Conservation (phyloP, 2,888 invertebrate genomes). For the Melipona beecheii region DNA sequence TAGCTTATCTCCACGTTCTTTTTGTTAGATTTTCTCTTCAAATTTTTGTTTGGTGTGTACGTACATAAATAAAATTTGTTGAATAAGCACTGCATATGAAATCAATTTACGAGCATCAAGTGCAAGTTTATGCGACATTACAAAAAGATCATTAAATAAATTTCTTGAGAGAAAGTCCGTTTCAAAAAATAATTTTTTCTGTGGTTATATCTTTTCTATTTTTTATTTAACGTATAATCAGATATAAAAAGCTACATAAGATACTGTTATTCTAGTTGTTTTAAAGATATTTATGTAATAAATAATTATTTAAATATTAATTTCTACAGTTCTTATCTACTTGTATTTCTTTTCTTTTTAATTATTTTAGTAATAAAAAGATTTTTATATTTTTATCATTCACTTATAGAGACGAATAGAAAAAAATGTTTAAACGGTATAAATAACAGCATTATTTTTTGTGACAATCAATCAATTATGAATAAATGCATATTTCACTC, state of each 20-base stretch:
- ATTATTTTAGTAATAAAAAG: too few species aligned
- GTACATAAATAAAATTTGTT: background rate
- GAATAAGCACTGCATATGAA: slow-evolving; percentile 16
- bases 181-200: background rate
- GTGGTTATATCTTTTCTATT: background rate
- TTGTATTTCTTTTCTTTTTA: too few species aligned
- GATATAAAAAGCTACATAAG: background rate
- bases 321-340: too few species aligned
- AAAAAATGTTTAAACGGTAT: too few species aligned
- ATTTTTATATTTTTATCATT: too few species aligned
- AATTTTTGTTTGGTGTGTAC: background rate
- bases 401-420: too few species aligned
- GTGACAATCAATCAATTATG: too few species aligned
- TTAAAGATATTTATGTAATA: background rate
- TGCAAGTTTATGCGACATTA: slow-evolving; percentile 6
- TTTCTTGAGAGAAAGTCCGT: background rate
- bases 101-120: slow-evolving; percentile 22
- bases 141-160: slow-evolving; percentile 15
- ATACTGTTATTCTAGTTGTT: background rate
- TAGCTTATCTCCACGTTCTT: background rate
- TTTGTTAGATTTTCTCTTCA: background rate
- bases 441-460: too few species aligned
- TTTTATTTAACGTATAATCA: background rate
- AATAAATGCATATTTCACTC: too few species aligned
- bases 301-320: too few species aligned